phyloP scores from a whole-genome alignment of 1,140 invertebrate species.

The Achatina immaculata region DNA sequence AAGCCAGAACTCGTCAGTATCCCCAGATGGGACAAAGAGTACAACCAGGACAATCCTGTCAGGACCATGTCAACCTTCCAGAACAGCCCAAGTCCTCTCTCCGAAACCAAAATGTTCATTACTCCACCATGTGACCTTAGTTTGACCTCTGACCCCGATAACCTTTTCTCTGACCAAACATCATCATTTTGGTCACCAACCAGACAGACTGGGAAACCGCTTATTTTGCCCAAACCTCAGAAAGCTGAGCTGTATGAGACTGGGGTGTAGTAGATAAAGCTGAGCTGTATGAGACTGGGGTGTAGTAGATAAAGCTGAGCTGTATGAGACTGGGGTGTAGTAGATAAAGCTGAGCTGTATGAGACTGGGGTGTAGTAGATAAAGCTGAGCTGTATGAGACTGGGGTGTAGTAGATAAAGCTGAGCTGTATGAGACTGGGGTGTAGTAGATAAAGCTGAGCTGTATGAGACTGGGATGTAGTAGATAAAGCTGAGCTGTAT shows the following conservation, averaged over 20 bases:
- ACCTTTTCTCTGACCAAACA: slow-evolving; percentile 14
- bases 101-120: neutral
- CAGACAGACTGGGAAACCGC: slow-evolving; percentile 19
- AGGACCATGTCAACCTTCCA: neutral
- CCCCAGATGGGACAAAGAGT: slow-evolving; percentile 17
- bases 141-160: slow-evolving; percentile 18
- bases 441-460: too few species aligned
- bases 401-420: too few species aligned
- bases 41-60: slow-evolving; percentile 14
- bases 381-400: too few species aligned
- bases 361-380: too few species aligned
- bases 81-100: neutral
- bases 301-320: too few species aligned
- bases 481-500: too few species aligned
- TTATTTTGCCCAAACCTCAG: slow-evolving; percentile 34
- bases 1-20: neutral
- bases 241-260: slow-evolving; percentile 43
- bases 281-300: neutral
- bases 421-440: too few species aligned
- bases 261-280: slow-evolving; percentile 20
- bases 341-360: neutral
- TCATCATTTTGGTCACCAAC: slow-evolving; percentile 36
- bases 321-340: neutral
- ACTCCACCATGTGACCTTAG: slow-evolving; percentile 28
- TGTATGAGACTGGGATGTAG: too few species aligned